Evolutionary conservation across 2,888 invertebrate genomes (phyloP).

Genomic region (Halictus ligatus): DNA sequence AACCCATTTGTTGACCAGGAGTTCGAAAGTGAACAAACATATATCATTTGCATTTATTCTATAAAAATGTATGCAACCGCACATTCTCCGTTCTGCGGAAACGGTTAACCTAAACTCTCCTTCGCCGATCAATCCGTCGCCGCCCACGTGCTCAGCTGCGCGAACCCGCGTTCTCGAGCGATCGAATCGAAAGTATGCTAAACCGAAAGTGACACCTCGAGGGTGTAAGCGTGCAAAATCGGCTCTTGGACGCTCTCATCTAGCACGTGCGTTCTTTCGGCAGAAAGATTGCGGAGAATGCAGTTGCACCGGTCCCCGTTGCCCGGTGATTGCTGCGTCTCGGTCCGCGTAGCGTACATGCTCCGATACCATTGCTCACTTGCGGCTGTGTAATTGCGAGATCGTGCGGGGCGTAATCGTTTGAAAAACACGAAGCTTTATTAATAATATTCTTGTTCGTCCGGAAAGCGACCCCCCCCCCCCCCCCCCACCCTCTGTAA

Average conservation of each 20-base stretch:
- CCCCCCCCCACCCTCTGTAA: background rate
- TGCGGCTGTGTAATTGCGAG: constrained; percentile 33
- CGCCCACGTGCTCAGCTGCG: constrained; percentile 23
- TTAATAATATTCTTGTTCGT: constrained; percentile 33
- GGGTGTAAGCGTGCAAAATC: constrained; percentile 45
- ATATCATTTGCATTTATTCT: too few relatives aligned
- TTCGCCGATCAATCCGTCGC: background rate
- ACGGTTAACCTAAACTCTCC: background rate
- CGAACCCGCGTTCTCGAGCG: constrained; percentile 19
- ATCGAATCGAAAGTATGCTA: constrained; percentile 53
- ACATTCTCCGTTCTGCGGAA: background rate
- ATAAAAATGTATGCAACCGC: background rate
- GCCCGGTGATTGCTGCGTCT: constrained; percentile 41
- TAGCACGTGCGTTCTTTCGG: constrained; percentile 51
- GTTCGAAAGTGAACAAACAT: too few relatives aligned
- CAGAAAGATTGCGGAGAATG: constrained; percentile 53
- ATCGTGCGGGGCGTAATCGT: constrained; percentile 27
- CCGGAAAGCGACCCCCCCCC: background rate
- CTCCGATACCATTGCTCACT: constrained; percentile 46
- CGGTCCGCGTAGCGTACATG: background rate
- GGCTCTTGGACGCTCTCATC: constrained; percentile 35
- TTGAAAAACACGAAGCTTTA: constrained; percentile 34
- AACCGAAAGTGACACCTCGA: constrained; percentile 56
- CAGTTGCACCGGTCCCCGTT: constrained; percentile 60
- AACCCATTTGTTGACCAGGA: too few relatives aligned